A percentile compares a stretch with the other conserved stretches of the same genome.
These are phyloP conservation scores for Periparus ater DNA, from an alignment of 2,797 vertebrate genomes.

Conservation along the genomic window DNA sequence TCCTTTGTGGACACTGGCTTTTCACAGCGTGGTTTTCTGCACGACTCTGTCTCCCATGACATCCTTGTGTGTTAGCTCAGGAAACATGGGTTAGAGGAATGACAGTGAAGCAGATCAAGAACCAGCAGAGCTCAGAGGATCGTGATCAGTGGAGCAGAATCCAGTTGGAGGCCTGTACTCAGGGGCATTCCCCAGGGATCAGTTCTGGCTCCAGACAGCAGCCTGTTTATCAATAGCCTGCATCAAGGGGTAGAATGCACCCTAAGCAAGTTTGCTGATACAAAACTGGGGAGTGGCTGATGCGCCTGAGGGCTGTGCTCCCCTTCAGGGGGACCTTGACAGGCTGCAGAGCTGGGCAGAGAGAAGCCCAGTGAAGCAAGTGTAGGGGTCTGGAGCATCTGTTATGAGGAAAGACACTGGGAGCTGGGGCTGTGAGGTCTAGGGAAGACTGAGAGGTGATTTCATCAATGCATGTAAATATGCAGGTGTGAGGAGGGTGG, in stretches of 20 bases:
- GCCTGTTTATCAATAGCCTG: not conserved
- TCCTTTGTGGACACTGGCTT: not conserved
- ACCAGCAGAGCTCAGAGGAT: not conserved
- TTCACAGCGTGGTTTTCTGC: not conserved
- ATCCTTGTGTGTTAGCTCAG: not conserved
- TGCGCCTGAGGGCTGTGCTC: not conserved
- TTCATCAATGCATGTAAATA: not conserved
- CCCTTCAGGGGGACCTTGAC: too few relatives aligned
- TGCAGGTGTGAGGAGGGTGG: too few relatives aligned
- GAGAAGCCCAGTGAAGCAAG: not conserved
- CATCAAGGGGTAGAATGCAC: not conserved
- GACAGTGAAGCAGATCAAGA: not conserved
- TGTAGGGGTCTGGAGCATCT: not conserved
- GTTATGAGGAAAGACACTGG: not conserved
- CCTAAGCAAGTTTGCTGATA: not conserved
- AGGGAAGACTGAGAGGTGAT: not conserved
- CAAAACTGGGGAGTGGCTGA: not conserved
- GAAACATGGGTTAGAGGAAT: not conserved
- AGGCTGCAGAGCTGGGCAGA: not conserved
- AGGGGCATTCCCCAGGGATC: not conserved
- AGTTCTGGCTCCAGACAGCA: not conserved
- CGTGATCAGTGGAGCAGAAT: fast-evolving
- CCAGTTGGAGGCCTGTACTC: not conserved
- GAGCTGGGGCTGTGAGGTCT: not conserved
- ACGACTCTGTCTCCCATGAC: not conserved